Evolutionary conservation across 2,797 vertebrate genomes (phyloP), one percentile per base, ranked within the genome.

Genomic region (Spinibarbus caldwelli): DNA sequence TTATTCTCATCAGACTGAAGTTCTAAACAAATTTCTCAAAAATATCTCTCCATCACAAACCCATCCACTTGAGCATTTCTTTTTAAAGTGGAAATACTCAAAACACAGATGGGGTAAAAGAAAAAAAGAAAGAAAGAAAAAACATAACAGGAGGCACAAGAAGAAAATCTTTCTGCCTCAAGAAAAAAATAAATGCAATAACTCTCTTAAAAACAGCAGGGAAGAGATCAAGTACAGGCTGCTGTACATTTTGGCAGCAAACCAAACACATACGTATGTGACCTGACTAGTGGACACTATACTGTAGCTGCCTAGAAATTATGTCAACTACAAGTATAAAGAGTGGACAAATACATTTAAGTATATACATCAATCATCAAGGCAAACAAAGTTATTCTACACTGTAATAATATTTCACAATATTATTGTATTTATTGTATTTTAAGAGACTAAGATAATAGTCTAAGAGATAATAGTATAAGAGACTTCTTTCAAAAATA

Each of bases 41-140:
- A 84, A 78, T 57, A 84, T 86, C 84, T 76, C 84, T 76, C 45
- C 26, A 80, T 82, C 72, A 80, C 72, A 68, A 67, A 54, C 26
- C 49, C 38, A 36, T 70, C 75, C 59, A 76, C 85, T 23, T 15
- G 21, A 71, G 45, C 47, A 67, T 54, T 70, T 82, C 31, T 31
- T 82, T 80, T 82, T 73, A 45, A 82, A 82, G 49, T 68, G 73
- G 47, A 76, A 80, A 71, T 26, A 77, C 34, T 84, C 21, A 70
- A 86, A 71, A 21, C 62, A 43, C 52, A 68, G 80, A 82, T 45
- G 34, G 26, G 77, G 47, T 43, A 52, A 49, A 70, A 82, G 6
- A 43, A 43, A 38, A 38, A 38, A 38, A 52, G 19, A 31, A 34
- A 72, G 21, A 11, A 66, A 49, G 36, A 11, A 49, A 73, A 68